Evolutionary conservation across 2,113 vertebrate species (phyloP), one percentile per base, ranked within the genome.

Genomic region (Phyllopteryx taeniolatus): DNA sequence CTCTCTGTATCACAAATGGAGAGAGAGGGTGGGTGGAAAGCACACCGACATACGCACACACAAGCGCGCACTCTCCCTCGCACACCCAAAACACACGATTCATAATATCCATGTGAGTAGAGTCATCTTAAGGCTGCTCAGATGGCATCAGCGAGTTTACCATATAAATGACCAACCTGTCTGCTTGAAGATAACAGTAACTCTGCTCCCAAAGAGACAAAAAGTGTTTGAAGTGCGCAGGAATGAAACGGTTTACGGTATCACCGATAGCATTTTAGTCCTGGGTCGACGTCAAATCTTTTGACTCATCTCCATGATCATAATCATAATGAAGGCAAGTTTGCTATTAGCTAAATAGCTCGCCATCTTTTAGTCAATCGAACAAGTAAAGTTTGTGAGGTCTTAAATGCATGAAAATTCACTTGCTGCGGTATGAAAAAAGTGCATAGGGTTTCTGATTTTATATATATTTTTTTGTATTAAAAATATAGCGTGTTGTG

Each of bases 91-190:
- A 59, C 27, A 33, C 56, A 59, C 56, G 33, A 73, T 83, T 82
- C 82, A 86, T 59, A 83, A 78, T 70, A 56, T 78, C 80, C 75
- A 70, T 76, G 69, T 87, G 72, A 80, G 79, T 76, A 71, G 73
- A 83, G 72, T 77, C 70, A 75, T 86, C 86, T 79, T 83, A 77
- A 86, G 62, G 83, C 79, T 83, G 86, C 86, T 89, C 77, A 88
- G 85, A 83, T 89, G 77, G 84, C 79, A 72, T 84, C 78, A 74
- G 63, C 61, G 85, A 87, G 81, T 91, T 90, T 89, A 86, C 86
- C 86, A 92, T 89, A 91, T 86, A 90, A 91, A 93, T 83, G 82
- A 90, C 89, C 90, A 77, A 78, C 81, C 89, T 90, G 88, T 73
- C 79, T 85, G 84, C 67, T 27, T 68, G 70, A 39, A 85, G 89